Evolutionary conservation across 1,140 invertebrate genomes (phyloP), one percentile per base, ranked within the genome.

Genomic region (Fopius arisanus): DNA sequence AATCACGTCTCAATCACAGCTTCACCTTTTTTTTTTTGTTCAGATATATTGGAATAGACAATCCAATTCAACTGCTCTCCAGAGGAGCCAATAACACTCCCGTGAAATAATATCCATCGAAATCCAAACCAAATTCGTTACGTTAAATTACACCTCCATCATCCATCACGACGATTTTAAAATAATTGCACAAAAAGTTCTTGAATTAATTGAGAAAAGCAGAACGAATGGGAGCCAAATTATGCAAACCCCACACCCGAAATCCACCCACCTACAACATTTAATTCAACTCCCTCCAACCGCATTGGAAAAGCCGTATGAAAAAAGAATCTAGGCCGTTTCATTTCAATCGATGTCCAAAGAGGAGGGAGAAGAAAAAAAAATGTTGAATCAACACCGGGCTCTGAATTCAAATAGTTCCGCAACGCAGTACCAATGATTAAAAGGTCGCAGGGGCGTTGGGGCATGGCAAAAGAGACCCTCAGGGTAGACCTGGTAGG

Each of bases 301-400:
- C 9, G 16, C 43, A 19, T 3, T 7, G 33, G 33, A 37, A 37
- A 48, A 48, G 33, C 43, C 5, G 16, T 12, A 16, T n/a, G 43
- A 9, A 33, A 48, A 51, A 69, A 28, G 23, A 51, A 51, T 43
- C 9, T 69, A 43, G 40, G 23, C 19, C 67, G 48, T 12, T 41
- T 29, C 67, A 48, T 26, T 67, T 41, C 67, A 48, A 69, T 69
- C 41, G 21, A 26, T n/a, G 23, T 5, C 40, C 41, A 19, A 63
- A 31, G 26, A 62, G 29, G 37, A 31, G 19, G 21, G 26, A 31
- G 26, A 62, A 19, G 37, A 31, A 12, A 33, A 62, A 59, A 29
- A 70, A 70, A 37, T 12, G 12, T 59, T 28, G 19, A 59, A 28
- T 59, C 19, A 59, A 59, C 54, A 59, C 19, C 5, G n/a, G 54